A percentile compares a stretch with the other conserved stretches of the same genome.
Conservation (phyloP, 2,113 vertebrate species). For the Tinamus guttatus region DNA sequence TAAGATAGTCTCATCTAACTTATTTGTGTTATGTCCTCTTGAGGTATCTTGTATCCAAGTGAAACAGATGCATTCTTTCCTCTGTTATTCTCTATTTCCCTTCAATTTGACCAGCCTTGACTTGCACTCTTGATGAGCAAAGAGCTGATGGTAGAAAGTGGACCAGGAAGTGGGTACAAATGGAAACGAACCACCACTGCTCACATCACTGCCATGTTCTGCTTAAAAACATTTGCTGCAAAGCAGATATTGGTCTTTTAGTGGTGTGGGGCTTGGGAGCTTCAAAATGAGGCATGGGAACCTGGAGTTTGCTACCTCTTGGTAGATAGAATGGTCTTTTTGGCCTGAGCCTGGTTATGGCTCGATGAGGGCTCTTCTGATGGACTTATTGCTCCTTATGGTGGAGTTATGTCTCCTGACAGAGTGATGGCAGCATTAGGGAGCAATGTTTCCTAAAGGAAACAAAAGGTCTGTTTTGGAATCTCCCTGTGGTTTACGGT, state of each 20-base stretch:
- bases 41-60: neutral
- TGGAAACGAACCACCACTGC: neutral
- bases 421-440: neutral
- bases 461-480: neutral
- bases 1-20: neutral
- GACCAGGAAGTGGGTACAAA: neutral
- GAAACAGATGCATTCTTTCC: neutral
- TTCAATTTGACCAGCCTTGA: neutral
- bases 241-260: neutral
- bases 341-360: neutral
- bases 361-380: neutral
- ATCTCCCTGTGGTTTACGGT: neutral
- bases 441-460: neutral
- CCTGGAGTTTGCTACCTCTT: neutral
- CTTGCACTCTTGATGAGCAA: neutral
- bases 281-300: neutral
- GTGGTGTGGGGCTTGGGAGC: neutral
- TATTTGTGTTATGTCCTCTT: neutral
- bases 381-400: neutral
- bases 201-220: neutral
- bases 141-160: neutral
- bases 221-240: neutral
- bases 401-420: neutral
- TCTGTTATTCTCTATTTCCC: neutral
- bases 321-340: neutral